phyloP scores from a whole-genome alignment of 2,113 vertebrate species.

The Genyomyrus donnyi region DNA sequence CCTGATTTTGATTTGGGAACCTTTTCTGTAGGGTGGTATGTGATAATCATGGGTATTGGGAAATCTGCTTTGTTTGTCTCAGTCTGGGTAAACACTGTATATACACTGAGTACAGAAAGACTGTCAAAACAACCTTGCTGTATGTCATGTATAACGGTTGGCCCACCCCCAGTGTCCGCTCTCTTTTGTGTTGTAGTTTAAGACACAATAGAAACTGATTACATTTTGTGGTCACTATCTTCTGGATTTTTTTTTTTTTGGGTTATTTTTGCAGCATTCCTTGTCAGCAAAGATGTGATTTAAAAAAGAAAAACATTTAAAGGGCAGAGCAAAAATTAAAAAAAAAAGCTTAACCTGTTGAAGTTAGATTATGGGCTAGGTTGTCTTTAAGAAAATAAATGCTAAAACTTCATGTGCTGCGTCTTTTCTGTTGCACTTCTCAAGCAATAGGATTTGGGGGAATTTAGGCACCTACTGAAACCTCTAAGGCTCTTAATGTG shows the following conservation, averaged over 20 bases:
- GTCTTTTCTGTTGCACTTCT: conserved; percentile 34
- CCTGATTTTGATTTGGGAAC: conserved; percentile 69
- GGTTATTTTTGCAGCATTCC: conserved; percentile 92
- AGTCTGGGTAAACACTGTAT: conserved; percentile 74
- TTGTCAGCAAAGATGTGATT: conserved; percentile 96
- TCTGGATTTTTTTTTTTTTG: conserved; percentile 86
- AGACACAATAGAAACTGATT: conserved; percentile 93
- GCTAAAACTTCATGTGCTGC: conserved; percentile 74
- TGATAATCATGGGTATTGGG: conserved; percentile 56
- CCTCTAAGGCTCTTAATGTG: neutral
- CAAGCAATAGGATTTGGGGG: too few relatives aligned
- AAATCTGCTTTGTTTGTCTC: conserved; percentile 57
- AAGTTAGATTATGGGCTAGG: conserved; percentile 83
- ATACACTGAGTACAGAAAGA: conserved; percentile 69
- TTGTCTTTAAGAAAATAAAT: conserved; percentile 98
- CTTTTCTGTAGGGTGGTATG: conserved; percentile 51
- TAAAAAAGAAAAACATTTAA: conserved; percentile 73
- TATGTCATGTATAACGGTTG: conserved; percentile 72
- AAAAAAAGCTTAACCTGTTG: conserved; percentile 72
- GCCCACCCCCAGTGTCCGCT: conserved; percentile 64
- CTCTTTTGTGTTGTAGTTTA: conserved; percentile 85
- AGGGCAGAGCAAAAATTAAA: conserved; percentile 42
- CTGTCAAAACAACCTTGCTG: conserved; percentile 87
- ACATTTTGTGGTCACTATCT: conserved; percentile 95
- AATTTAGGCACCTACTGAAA: neutral